Evolutionary conservation across 2,797 vertebrate species (phyloP), one percentile per base, ranked within the genome.

Genomic region (Novumbra hubbsi): DNA sequence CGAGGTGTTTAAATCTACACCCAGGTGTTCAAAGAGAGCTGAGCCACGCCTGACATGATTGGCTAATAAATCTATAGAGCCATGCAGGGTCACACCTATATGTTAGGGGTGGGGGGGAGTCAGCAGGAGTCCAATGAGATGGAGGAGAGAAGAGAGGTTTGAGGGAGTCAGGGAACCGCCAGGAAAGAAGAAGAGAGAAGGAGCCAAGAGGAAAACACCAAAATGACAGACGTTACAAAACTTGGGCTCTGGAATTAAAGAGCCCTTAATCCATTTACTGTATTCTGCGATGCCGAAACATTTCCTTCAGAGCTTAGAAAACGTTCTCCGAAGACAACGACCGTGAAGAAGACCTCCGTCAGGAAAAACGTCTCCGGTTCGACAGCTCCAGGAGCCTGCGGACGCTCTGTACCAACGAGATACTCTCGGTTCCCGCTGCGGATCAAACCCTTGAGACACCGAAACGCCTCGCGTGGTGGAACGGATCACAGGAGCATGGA

Each of bases 61-160:
- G 21, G 76, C 79, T 83, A 84, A 63, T 89, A 87, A 88, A 91
- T 94, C 92, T 84, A 91, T 91, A 83, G 75, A 70, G 73, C 69
- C 63, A 0, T 78, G 83, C 80, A 71, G 83, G 81, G 86, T 86
- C 64, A 78, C 93, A 93, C 91, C 74, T 63, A 38, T 50, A 83
- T 90, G 93, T 77, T 82, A 93, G 88, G 81, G 48, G 71, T 49
- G 41, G 19, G 65, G 21, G 62, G 6, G 34, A 66, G 66, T 21
- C 45, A 19, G 62, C 68, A 72, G 73, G 69, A 78, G 73, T 83
- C 92, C 88, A 82, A 78, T 79, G 78, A 41, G 27, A 72, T n/a
- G 16, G 68, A 24, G 62, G 16, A 38, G 28, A 38, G 34, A 30
- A 49, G 28, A 6, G 24, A 66, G 49, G 19, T 60, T 60, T 14